A percentile compares a stretch with the other conserved stretches of the same genome.
These are phyloP conservation scores for Alethe diademata DNA, from an alignment of 2,113 vertebrate genomes.

Conservation along the genomic window DNA sequence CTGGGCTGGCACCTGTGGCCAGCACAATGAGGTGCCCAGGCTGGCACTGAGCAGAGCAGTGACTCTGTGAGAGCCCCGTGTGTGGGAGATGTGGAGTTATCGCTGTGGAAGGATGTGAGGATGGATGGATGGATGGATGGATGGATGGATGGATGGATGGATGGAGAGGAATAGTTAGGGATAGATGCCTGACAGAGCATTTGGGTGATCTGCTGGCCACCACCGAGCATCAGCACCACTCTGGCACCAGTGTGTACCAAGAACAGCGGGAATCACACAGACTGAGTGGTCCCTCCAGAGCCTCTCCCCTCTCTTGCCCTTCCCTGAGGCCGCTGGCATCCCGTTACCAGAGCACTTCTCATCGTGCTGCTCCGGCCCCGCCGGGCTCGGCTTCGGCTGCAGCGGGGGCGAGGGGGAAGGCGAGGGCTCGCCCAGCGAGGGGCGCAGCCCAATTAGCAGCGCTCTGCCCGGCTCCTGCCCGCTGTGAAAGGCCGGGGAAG, in stretches of 20 bases:
- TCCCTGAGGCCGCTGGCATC: neutral
- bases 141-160: neutral
- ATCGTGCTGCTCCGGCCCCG: accelerated
- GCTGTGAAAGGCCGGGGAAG: constrained; percentile 3
- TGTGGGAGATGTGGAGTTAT: accelerated
- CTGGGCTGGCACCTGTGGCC: neutral
- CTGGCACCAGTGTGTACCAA: accelerated
- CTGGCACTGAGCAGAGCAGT: neutral
- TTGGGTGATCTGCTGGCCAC: neutral
- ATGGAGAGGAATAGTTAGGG: too few relatives aligned
- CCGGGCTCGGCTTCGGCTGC: neutral
- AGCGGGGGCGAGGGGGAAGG: neutral
- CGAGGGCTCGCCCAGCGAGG: neutral
- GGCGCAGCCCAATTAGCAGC: constrained; percentile 68
- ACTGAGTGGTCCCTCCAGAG: neutral
- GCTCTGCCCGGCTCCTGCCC: neutral
- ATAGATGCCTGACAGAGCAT: neutral
- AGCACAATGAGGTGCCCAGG: accelerated
- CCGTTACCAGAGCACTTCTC: accelerated
- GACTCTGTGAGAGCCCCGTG: accelerated
- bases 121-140: neutral
- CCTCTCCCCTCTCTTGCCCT: neutral
- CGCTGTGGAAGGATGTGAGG: neutral
- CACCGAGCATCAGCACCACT: accelerated
- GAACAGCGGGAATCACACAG: accelerated